Base-by-base conservation (phyloP, 2,888 invertebrate genomes). In the Drosophila setosimentum region DNA sequence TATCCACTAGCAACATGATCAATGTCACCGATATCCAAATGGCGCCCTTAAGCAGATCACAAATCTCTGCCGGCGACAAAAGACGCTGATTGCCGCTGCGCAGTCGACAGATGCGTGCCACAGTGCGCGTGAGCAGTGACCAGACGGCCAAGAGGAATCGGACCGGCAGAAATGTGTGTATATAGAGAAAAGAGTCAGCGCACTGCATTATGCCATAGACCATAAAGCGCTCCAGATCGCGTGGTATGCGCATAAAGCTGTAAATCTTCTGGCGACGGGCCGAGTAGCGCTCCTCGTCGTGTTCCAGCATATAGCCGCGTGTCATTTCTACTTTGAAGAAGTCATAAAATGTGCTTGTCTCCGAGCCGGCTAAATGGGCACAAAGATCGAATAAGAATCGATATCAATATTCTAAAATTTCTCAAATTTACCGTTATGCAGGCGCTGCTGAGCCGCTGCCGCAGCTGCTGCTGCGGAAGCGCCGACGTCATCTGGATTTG, bases 81-180 rank as follows among this genome's bases (percentile, higher is more conserved):
- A 96, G 93, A 75, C 95, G 94, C 89, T 95, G 95, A 24, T 93
- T 93, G 78, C 87, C 83, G 30, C 92, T 93, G 11, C 92, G 91
- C 60, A 93, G 95, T 94, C 97, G 95, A 92, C 97, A 95, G 92
- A 96, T 97, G 92, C 95, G 95, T 69, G 95, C 95, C 87, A 97
- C 94, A 18, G 96, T 95, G 87, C 97, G 95, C 73, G 95, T 96
- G 27, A 97, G 92, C 73, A 98, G 94, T 42, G 96, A 96, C 95
- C 97, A 96, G 64, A 97, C 93, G 53, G 98, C 98, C 93, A 99
- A 94, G 40, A 97, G 91, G 92, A 99, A 98, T 81, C 99, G 94
- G 73, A 99, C 94, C 18, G 99, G 99, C 83, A 99, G 94, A 94
- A 99, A 99, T 63, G 99, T 99, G 93, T 99, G 99, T 64, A 99